Evolutionary conservation across 2,888 invertebrate genomes (phyloP), one percentile per base, ranked within the genome.

Genomic region (Cataglyphis albicans): DNA sequence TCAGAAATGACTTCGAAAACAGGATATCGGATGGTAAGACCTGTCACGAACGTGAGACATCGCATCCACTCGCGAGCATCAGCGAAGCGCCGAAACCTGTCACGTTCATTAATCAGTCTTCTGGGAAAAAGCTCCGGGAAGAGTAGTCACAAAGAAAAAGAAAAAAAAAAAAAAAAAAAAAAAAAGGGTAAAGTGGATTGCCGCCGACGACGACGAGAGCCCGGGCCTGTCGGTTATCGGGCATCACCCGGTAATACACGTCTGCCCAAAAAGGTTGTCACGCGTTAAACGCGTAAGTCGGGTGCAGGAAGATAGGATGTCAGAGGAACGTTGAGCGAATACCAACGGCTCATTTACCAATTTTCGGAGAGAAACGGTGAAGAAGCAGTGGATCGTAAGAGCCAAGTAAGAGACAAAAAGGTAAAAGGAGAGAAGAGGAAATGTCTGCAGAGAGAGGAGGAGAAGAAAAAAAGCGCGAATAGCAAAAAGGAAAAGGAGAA

Each of bases 321-420:
- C 18, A n/a, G n/a, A n/a, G n/a, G 57, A 48, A 81, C 78, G 67
- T 78, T 84, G n/a, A 7, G 15, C 57, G 83, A 85, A 87, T 84
- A 76, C 82, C 83, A 80, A 85, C 57, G 83, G 67, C 21, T 82
- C 75, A 61, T 88, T 83, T 80, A 83, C 78, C 73, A 85, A 89
- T 89, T 89, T 87, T 86, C 76, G 81, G 61, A 70, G 57, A 25
- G 64, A 63, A n/a, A 57, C 67, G 18, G 25, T 1, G 21, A 25
- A 3, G 44, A 25, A 3, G 44, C 12, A 59, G 21, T 15, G 76
- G 38, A 18, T 52, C 38, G 35, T 55, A 48, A 52, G 21, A 61
- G 65, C 38, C 41, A 63, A 61, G 12, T 18, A 32, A 55, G 18
- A 12, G 32, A 61, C 25, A n/a, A 35, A 32, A 80, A 55, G 38